Conservation (phyloP, 2,113 vertebrate genomes). For the Pseudolaguvia tuberculata region DNA sequence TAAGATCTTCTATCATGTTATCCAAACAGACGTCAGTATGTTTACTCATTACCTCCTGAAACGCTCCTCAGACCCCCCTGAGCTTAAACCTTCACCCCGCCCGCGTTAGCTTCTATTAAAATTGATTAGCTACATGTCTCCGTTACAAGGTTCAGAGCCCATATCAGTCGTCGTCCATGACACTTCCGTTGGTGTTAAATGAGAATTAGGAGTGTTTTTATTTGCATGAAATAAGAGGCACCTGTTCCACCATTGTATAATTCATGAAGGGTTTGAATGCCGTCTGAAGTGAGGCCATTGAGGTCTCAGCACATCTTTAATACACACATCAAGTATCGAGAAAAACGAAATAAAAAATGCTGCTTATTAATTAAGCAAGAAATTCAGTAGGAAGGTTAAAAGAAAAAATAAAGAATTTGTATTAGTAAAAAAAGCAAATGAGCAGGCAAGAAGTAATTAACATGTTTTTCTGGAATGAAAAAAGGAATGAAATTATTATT, state of each 20-base stretch:
- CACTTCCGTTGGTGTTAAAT: neutral
- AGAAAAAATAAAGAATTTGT: neutral
- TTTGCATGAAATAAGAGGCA: slow-evolving; percentile 22
- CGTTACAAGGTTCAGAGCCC: neutral
- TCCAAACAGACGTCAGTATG: too few species aligned
- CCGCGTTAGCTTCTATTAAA: neutral
- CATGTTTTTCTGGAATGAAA: neutral
- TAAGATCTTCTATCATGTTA: neutral
- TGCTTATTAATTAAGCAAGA: neutral
- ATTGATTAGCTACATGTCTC: neutral
- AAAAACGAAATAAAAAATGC: too few species aligned
- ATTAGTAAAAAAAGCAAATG: neutral
- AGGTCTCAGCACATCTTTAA: neutral
- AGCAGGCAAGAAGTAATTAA: neutral
- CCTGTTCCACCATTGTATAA: slow-evolving; percentile 32
- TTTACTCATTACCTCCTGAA: neutral
- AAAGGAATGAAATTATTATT: too few species aligned
- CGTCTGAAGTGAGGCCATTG: neutral
- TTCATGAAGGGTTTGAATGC: slow-evolving; percentile 5
- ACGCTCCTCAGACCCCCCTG: neutral
- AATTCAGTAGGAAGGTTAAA: neutral
- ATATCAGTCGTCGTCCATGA: neutral
- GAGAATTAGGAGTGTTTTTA: slow-evolving; percentile 1
- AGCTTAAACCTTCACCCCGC: neutral
- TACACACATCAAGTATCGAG: neutral